Conservation (phyloP, 2,888 invertebrate genomes). For the Cylindroiulus punctatus region DNA sequence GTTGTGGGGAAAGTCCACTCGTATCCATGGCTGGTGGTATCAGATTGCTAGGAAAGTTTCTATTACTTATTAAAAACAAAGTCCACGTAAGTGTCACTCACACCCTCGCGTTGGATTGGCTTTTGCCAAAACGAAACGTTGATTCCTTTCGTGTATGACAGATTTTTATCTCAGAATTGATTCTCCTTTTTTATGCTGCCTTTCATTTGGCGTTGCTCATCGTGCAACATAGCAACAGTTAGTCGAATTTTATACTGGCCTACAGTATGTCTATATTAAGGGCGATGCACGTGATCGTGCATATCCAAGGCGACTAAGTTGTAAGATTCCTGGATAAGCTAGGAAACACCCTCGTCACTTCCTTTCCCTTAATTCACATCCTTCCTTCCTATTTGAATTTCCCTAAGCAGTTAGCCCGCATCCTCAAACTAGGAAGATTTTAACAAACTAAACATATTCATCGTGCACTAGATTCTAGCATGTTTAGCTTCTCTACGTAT, state of each 20-base stretch:
- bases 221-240: not conserved
- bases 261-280: too few relatives aligned
- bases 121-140: not conserved
- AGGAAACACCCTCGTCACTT: not conserved
- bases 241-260: not conserved
- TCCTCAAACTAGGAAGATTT: not conserved
- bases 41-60: not conserved
- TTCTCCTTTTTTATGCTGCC: not conserved
- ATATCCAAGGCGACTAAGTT: not conserved
- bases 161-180: not conserved
- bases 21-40: not conserved
- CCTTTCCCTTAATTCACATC: not conserved
- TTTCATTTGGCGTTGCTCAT: not conserved
- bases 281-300: not conserved
- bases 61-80: not conserved
- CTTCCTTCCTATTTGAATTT: conserved; percentile 19
- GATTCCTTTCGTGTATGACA: not conserved
- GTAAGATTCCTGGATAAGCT: conserved; percentile 20
- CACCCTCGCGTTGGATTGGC: not conserved
- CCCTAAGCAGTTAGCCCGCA: not conserved
- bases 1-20: conserved; percentile 33
- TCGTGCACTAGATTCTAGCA: too few relatives aligned
- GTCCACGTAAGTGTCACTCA: not conserved
- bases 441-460: too few relatives aligned
- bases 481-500: too few relatives aligned